Conservation (phyloP, 1,140 invertebrate species). For the Drosophila oshimai region DNA sequence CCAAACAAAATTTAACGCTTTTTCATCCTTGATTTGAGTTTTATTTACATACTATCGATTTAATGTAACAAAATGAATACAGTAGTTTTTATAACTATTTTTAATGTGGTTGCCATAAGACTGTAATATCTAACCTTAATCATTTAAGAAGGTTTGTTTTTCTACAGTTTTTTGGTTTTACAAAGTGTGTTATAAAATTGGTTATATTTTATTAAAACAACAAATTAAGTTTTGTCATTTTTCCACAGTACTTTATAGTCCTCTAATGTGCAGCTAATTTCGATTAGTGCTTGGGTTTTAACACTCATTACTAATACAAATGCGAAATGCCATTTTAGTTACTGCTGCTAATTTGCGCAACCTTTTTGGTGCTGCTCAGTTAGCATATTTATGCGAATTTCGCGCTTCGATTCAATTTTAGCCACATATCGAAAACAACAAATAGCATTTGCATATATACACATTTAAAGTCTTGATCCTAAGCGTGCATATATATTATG, state of each 20-base stretch:
- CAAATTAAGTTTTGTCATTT: too few species aligned
- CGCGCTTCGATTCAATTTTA: slow-evolving; percentile 58
- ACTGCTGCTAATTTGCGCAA: slow-evolving; percentile 63
- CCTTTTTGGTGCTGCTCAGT: slow-evolving; percentile 59
- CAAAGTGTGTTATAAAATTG: too few species aligned
- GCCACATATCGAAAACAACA: slow-evolving; percentile 62
- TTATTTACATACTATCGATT: too few species aligned
- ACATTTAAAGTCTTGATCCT: slow-evolving; percentile 11
- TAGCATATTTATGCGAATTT: slow-evolving; percentile 75
- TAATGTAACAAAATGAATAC: too few species aligned
- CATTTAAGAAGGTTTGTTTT: too few species aligned
- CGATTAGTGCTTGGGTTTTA: slow-evolving; percentile 46
- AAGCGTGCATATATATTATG: slow-evolving; percentile 5
- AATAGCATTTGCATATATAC: slow-evolving; percentile 46
- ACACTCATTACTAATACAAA: slow-evolving; percentile 49
- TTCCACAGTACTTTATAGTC: slow-evolving; percentile 8
- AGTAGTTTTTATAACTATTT: too few species aligned
- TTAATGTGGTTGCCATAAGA: too few species aligned
- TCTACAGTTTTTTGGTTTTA: too few species aligned
- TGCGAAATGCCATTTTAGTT: slow-evolving; percentile 49
- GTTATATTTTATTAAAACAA: too few species aligned
- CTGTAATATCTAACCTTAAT: too few species aligned
- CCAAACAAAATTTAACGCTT: not conserved
- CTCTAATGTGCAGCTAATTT: not conserved
- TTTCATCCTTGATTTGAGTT: not conserved